phyloP scores from a whole-genome alignment of 2,113 vertebrate genomes.

The Nyctereutes procyonoides region DNA sequence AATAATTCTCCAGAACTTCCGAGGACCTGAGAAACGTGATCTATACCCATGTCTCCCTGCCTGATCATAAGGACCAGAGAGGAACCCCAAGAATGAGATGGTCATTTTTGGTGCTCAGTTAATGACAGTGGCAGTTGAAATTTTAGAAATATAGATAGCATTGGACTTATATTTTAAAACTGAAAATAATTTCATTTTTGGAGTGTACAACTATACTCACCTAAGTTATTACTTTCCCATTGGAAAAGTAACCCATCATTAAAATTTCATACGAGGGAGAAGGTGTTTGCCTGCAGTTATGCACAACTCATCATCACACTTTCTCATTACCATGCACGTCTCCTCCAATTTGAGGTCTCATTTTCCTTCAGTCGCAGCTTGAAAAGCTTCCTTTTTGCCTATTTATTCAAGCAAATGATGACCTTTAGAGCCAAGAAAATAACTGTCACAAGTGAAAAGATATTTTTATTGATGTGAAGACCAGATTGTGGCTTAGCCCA shows the following conservation, averaged over 20 bases:
- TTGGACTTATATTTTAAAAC: constrained; percentile 65
- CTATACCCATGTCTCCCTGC: background rate
- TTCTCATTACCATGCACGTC: constrained; percentile 57
- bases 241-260: constrained; percentile 71
- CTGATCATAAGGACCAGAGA: background rate
- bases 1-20: constrained; percentile 24
- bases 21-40: background rate
- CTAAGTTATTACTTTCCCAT: constrained; percentile 71
- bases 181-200: constrained; percentile 71
- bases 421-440: constrained; percentile 67
- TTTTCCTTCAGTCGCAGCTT: constrained; percentile 58
- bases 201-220: constrained; percentile 45
- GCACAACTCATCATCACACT: constrained; percentile 33
- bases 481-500: constrained; percentile 36
- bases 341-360: constrained; percentile 60
- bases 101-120: constrained; percentile 43
- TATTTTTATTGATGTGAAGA: constrained; percentile 62
- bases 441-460: constrained; percentile 57
- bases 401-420: constrained; percentile 65
- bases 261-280: constrained; percentile 62
- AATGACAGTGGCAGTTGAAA: constrained; percentile 59
- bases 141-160: constrained; percentile 24
- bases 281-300: background rate
- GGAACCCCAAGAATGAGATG: constrained; percentile 41
- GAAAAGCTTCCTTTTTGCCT: constrained; percentile 28